Base-by-base conservation (phyloP, 2,888 invertebrate genomes). In the Artemia sinica region DNA sequence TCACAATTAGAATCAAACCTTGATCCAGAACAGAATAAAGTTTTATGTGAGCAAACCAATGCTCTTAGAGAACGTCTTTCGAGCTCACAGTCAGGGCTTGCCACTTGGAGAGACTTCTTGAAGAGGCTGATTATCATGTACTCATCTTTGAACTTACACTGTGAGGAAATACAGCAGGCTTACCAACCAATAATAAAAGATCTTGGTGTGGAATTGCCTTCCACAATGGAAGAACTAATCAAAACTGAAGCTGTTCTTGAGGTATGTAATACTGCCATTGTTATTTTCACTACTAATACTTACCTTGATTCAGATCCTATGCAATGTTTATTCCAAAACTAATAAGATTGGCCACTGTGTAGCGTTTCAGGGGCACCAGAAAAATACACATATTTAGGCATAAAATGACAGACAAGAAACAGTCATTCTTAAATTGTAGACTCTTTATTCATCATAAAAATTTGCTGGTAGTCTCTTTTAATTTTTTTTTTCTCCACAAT, bases 81-180 rank as follows among this genome's bases (percentile, higher is more conserved):
- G 66, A 91, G 89, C 75, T 77, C 89, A 14, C 84, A 85, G 72
- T 90, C 91, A 10, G 87, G 88, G 67, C 79, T 91, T 9, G 85
- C 87, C 74, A 90, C 89, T 0, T 91, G 91, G 91, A 81, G 82
- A 71, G 85, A 85, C 74, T 89, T 88, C 78, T 78, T 90, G 41
- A 80, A 82, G 70, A 82, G 85, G 74, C 86, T 89, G 74, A 79
- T 82, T 4, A 81, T 82, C 58, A 79, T 88, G 11, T 68, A 66
- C 69, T 69, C 58, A 7, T 66, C 66, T 28, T 69, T 71, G n/a
- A 72, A 73, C 49, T 50, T 67, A 28, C 69, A 69, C 13, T 71
- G 71, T 11, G 70, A 69, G 14, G 67, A 69, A 12, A 69, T 72
- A 48, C 73, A 72, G 14, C 65, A 68, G 12, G 69, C 71, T 49